A percentile compares a stretch with the other conserved stretches of the same genome.
phyloP scores from a whole-genome alignment of 2,797 vertebrate genomes.

The Myotis daubentonii region DNA sequence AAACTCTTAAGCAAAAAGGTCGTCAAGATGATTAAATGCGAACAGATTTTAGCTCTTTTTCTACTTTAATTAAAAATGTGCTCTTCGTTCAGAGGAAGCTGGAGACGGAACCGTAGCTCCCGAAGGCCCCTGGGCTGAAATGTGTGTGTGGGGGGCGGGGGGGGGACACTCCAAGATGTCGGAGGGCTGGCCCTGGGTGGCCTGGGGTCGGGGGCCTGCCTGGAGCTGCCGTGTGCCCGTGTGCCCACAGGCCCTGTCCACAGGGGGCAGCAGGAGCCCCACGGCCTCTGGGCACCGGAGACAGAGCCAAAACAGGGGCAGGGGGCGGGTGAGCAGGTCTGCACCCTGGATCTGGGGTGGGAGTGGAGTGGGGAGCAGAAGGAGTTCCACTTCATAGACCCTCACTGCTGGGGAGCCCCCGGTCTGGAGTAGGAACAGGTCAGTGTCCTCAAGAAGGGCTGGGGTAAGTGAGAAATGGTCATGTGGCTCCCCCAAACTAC shows the following conservation, averaged over 20 bases:
- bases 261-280: background rate
- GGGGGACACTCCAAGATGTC: background rate
- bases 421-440: background rate
- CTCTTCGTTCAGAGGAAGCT: constrained; percentile 68
- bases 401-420: background rate
- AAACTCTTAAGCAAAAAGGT: constrained; percentile 83
- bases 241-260: background rate
- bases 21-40: constrained; percentile 82
- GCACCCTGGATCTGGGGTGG: background rate
- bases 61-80: constrained; percentile 82
- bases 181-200: background rate
- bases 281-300: background rate
- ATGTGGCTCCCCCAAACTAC: background rate
- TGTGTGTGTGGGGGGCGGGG: background rate
- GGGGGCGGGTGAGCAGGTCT: background rate
- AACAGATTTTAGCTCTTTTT: constrained; percentile 80
- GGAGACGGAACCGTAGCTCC: constrained; percentile 37
- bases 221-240: background rate
- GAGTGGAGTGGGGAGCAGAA: background rate
- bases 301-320: background rate
- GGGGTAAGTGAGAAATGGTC: background rate
- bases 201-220: background rate
- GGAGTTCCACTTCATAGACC: background rate
- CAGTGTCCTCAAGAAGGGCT: background rate
- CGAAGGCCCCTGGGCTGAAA: constrained; percentile 37